Percentiles rank a stretch among this genome's conserved stretches.
These are phyloP conservation scores for Synergus gifuensis DNA, from an alignment of 2,888 invertebrate genomes.

Conservation along the genomic window DNA sequence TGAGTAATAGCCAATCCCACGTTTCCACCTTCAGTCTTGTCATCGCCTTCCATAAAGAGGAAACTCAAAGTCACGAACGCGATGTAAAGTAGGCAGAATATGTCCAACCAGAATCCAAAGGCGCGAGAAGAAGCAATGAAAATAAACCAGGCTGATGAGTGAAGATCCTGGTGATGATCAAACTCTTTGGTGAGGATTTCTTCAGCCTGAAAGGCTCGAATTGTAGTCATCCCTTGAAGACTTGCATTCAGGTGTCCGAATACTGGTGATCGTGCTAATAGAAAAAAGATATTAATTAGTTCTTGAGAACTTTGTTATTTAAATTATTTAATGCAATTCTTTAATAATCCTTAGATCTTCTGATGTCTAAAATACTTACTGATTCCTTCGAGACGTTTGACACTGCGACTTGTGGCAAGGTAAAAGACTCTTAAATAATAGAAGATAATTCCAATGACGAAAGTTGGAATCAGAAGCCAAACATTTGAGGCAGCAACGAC, in stretches of 20 bases:
- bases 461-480: conserved; percentile 85
- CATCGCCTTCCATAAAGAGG: conserved; percentile 80
- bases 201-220: conserved; percentile 92
- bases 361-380: conserved; percentile 81
- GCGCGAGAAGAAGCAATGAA: conserved; percentile 94
- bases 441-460: conserved; percentile 86
- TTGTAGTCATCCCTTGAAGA: conserved; percentile 93
- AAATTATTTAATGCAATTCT: neutral
- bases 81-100: conserved; percentile 92
- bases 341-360: neutral
- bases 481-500: conserved; percentile 89
- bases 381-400: conserved; percentile 90
- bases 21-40: conserved; percentile 82
- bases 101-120: conserved; percentile 95
- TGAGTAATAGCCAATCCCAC: conserved; percentile 90
- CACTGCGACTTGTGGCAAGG: conserved; percentile 87
- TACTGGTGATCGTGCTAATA: conserved; percentile 94
- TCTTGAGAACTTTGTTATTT: neutral
- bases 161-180: conserved; percentile 89
- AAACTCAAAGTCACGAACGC: conserved; percentile 91
- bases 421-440: conserved; percentile 87
- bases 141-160: conserved; percentile 95
- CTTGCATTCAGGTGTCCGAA: conserved; percentile 95
- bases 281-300: neutral
- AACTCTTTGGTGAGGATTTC: conserved; percentile 88